Base-by-base conservation (phyloP, 2,797 vertebrate species). In the Margarornis squamiger region DNA sequence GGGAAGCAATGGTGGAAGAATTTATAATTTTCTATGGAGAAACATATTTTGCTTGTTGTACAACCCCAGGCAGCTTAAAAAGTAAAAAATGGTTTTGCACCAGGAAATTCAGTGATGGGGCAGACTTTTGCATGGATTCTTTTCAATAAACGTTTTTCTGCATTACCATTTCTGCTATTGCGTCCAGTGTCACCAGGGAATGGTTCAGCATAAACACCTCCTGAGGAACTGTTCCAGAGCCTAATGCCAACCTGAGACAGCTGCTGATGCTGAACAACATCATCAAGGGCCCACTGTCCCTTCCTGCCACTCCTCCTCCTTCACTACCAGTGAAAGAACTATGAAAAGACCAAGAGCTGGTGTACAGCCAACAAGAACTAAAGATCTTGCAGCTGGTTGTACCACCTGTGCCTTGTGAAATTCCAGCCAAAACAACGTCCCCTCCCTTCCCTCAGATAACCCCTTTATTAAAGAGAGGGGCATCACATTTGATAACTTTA, bases 391-490 rank as follows among this genome's bases (percentile, higher is more conserved):
- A 98, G 98, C 98, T 98, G 98, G 98, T 97, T 96, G 96, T 97
- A 98, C 97, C 98, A 98, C 98, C 98, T 98, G 98, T 98, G 98
- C 98, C 98, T 98, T 98, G 98, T 98, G 97, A 98, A 95, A 98
- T 97, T 97, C 97, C 97, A 98, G 98, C 98, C 98, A 98, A 98
- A 98, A 98, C 97, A 98, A 98, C 96, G 66, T 97, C 97, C 97
- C 94, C 97, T 98, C 97, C 97, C 96, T 96, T 96, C 97, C 97
- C 97, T 96, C 89, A 93, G 96, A 97, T 96, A 94, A 95, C 96
- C 92, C 95, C 94, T 96, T 92, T 61, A 88, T 96, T 95, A 94
- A 96, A 94, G 93, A 95, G 90, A 97, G 93, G 96, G 96, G 93
- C 95, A 96, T 86, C 97, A 89, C 96, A 96, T 95, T 94, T 90